Base-by-base conservation (phyloP, 2,888 invertebrate species). In the Halictus quadricinctus region DNA sequence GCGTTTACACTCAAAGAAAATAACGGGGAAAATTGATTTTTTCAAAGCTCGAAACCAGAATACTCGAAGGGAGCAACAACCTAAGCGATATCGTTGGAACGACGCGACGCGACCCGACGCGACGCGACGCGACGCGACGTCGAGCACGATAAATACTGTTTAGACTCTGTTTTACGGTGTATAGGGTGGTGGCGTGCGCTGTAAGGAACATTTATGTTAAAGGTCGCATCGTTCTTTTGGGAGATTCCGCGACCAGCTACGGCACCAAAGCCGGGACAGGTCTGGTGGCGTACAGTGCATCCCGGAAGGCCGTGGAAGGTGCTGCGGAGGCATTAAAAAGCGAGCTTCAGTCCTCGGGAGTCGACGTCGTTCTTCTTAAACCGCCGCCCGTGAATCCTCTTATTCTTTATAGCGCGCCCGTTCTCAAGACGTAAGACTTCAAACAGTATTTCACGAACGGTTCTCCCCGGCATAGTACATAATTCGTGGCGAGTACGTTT, bases 231-330 rank as follows among this genome's bases (percentile, higher is more conserved):
- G 89, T 93, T 80, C 90, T 93, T 81, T 83, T 93, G 86, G 93
- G 92, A 48, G 92, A 93, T 88, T 92, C 89, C 89, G 91, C 91
- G 88, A 84, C 84, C 41, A 92, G 92, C 84, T 91, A 96, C 88
- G 95, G 95, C 79, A 95, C 95, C 64, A 94, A 94, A 85, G 93
- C 93, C 64, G 95, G 95, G 29, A 94, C 95, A 21, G 96, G 96
- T 46, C 91, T 96, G 85, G 96, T 96, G 46, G 96, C 96, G 76
- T 96, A 95, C 90, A 95, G 95, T 83, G 96, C 96, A 8, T 96
- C 96, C 0, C 96, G 97, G 60, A 97, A 97, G 94, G 97, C 97
- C 12, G 97, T 97, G 25, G 97, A 97, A 95, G 97, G 97, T 80
- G 97, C 97, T 8, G 97, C 97, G 84, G 96, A 96, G 54, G 97